phyloP scores from a whole-genome alignment of 2,888 invertebrate genomes.

The Nineta flava region DNA sequence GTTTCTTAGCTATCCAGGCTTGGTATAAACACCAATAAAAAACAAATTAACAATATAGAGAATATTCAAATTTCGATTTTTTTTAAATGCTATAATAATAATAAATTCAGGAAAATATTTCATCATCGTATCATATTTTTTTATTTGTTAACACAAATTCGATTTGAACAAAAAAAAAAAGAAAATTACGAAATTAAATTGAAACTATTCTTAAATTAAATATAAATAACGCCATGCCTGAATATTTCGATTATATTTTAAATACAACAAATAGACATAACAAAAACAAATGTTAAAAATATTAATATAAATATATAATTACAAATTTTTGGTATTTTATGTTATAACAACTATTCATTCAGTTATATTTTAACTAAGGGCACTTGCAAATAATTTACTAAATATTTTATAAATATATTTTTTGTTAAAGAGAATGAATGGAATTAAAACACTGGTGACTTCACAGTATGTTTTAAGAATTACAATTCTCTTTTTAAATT shows the following conservation, averaged over 20 bases:
- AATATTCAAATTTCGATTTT: no score
- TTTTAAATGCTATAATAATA: no score
- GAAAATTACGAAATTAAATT: no score
- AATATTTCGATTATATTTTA: background rate
- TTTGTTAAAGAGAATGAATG: background rate
- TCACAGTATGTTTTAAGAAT: background rate
- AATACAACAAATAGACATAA: background rate
- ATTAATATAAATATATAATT: background rate
- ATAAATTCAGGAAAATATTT: no score
- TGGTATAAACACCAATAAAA: no score
- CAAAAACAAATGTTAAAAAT: background rate
- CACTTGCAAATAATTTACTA: conserved; percentile 6
- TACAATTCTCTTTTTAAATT: background rate
- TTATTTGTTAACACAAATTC: no score
- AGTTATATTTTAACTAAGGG: conserved; percentile 6
- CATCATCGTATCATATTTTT: no score
- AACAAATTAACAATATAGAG: no score
- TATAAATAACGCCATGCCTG: background rate
- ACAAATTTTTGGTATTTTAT: conserved; percentile 1
- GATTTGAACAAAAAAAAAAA: no score
- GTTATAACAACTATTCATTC: background rate
- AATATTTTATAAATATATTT: background rate
- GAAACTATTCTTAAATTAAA: no score
- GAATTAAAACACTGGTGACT: background rate
- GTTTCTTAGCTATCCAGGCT: no score